Base-by-base conservation (phyloP, 23 tunicate species). In the Clavelina lepadiformis region DNA sequence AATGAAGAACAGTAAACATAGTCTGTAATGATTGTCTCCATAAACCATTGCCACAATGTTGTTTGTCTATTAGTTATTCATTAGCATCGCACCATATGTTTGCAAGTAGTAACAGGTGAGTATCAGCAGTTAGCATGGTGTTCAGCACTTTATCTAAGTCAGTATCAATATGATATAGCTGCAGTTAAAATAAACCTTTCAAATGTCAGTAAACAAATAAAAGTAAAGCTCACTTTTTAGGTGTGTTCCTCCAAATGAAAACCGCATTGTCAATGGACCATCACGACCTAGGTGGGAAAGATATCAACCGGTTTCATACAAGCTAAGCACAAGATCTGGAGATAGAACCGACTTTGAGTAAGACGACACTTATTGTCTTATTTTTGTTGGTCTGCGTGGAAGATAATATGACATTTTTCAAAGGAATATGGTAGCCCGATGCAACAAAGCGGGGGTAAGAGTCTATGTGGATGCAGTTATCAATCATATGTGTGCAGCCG, bases 281-380 rank as follows among this genome's bases (percentile, higher is more conserved):
- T n/a, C n/a, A n/a, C 30, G 70, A 8, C 74, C 72, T 25, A 56
- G 74, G 74, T 68, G 74, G 74, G 74, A 68, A 57, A 29, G 74
- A 68, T 68, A 68, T 33, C 74, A 68, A 24, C 70, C 74, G 15
- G 71, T 68, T 57, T 68, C 74, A 4, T 68, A 68, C 74, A 68
- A 68, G 5, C 37, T 68, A 15, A 23, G 27, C 6, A 57, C 70
- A 26, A 28, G 74, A 29, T 57, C 33, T 4, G 70, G 70, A 58
- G 27, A 25, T 24, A 61, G 70, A 68, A 61, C 58, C 11, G 71
- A 6, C 3, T 41, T 68, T 25, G 59, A 8, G 59, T 53, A 53
- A 53, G 59, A 11, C 15, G 11, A 11, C 15, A 41, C 49, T 41
- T 41, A 11, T 41, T 11, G 15, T 41, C 15, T 11, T 41, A 11